phyloP scores from a whole-genome alignment of 2,888 invertebrate species.

The Dynastes grantii region DNA sequence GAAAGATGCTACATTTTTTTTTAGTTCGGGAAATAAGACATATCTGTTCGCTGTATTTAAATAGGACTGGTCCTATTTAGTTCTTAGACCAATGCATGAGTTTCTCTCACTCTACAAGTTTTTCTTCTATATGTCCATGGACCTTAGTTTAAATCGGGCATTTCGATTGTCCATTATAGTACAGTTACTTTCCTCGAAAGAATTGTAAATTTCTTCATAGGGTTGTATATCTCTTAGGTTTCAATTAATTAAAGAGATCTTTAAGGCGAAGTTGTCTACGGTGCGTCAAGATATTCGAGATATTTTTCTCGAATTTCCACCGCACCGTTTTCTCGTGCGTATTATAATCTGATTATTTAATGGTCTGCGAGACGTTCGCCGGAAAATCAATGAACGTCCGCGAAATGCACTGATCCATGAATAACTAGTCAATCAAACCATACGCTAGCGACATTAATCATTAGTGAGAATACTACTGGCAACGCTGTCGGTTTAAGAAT shows the following conservation, averaged over 20 bases:
- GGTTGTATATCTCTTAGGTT: background rate
- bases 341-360: slow-evolving; percentile 56
- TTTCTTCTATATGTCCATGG: too few relatives aligned
- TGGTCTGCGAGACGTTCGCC: slow-evolving; percentile 54
- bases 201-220: background rate
- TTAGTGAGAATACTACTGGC: slow-evolving; percentile 54
- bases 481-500: slow-evolving; percentile 28
- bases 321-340: background rate
- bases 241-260: background rate
- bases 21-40: too few relatives aligned
- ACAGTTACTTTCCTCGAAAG: background rate
- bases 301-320: background rate
- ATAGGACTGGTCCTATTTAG: too few relatives aligned
- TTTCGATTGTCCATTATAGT: too few relatives aligned
- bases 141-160: too few relatives aligned
- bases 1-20: too few relatives aligned
- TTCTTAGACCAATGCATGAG: too few relatives aligned
- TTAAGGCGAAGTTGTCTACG: background rate
- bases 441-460: slow-evolving; percentile 58
- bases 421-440: slow-evolving; percentile 56
- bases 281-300: background rate
- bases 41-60: too few relatives aligned
- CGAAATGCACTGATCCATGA: slow-evolving; percentile 55
- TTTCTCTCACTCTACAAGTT: too few relatives aligned
- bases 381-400: too few relatives aligned